phyloP scores from a whole-genome alignment of 2,113 vertebrate species.

The cat (Felis catus) region DNA sequence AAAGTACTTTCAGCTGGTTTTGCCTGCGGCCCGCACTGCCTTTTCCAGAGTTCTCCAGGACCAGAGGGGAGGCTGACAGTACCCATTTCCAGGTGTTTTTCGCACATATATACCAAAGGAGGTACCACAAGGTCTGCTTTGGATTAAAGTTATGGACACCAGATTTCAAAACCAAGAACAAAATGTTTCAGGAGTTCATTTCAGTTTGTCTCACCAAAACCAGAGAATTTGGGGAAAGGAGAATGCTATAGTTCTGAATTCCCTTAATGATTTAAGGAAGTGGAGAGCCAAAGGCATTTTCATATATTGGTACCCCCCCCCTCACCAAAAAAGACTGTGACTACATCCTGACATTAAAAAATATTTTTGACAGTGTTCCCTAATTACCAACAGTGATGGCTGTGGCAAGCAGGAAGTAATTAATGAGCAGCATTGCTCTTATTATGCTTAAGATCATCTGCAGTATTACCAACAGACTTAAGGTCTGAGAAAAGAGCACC shows the following conservation, averaged over 20 bases:
- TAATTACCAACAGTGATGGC: background rate
- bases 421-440: background rate
- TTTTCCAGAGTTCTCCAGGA: background rate
- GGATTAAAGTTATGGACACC: constrained; percentile 32
- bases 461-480: background rate
- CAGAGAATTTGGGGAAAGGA: background rate
- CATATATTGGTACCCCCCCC: background rate
- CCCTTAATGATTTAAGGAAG: constrained; percentile 2
- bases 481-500: background rate
- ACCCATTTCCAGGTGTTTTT: background rate
- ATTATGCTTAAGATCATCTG: background rate
- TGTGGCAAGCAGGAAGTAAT: background rate
- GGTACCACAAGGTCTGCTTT: constrained; percentile 48
- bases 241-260: constrained; percentile 12
- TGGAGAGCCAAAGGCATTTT: constrained; percentile 5
- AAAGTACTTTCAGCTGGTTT: background rate
- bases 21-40: background rate
- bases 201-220: constrained; percentile 1
- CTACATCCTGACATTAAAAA: background rate
- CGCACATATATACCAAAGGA: background rate
- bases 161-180: constrained; percentile 48
- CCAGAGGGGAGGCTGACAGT: background rate
- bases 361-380: background rate
- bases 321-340: background rate
- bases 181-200: constrained; percentile 2